Evolutionary conservation across 2,113 vertebrate genomes (phyloP).

Genomic region (Astur gentilis): DNA sequence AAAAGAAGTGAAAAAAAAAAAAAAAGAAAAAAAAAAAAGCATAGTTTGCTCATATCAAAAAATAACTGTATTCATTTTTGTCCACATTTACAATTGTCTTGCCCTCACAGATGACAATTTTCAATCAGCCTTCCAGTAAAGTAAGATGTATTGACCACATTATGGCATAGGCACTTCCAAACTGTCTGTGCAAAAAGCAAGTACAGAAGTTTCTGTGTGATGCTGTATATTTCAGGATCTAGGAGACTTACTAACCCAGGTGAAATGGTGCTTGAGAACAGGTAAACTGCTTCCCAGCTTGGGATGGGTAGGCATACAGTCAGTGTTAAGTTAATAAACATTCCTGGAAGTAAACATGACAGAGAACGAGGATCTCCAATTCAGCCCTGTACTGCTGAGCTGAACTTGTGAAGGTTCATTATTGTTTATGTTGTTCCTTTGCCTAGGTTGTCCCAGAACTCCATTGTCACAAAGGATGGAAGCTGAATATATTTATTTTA

Average conservation of each 20-base stretch:
- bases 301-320: neutral
- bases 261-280: neutral
- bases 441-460: neutral
- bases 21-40: fast-evolving
- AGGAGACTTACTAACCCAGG: neutral
- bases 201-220: neutral
- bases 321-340: neutral
- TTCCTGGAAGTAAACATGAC: neutral
- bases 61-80: neutral
- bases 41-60: neutral
- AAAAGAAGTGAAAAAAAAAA: neutral
- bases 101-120: neutral
- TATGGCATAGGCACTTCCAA: neutral
- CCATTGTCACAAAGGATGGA: neutral
- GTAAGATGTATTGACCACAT: neutral
- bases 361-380: neutral
- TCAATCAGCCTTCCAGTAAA: neutral
- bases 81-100: neutral
- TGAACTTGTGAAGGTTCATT: neutral
- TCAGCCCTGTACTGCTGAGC: neutral
- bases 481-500: neutral
- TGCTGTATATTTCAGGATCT: neutral
- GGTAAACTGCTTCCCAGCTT: neutral
- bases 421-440: neutral
- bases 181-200: neutral